Percentiles rank a stretch among this genome's conserved stretches.
Evolutionary conservation across 2,797 vertebrate species (phyloP).

Genomic region (Lagocephalus sceleratus): DNA sequence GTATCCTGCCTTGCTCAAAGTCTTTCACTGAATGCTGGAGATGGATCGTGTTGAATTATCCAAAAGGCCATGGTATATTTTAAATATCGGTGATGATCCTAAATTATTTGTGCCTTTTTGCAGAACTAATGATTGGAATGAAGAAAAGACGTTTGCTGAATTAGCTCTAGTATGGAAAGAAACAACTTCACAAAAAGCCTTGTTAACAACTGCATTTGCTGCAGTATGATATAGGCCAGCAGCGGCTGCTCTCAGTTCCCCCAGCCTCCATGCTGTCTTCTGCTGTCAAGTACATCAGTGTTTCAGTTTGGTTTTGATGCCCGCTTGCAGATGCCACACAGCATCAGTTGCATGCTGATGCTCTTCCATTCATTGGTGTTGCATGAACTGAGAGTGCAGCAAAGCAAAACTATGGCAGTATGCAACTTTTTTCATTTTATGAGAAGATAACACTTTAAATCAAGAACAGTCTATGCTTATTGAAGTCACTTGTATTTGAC

Average conservation of each 20-base stretch:
- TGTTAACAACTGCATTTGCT: no score
- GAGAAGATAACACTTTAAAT: no score
- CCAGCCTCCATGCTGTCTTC: conserved; percentile 16
- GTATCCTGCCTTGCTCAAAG: conserved; percentile 4
- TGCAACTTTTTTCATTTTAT: no score
- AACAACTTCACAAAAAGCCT: no score
- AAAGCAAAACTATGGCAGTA: no score
- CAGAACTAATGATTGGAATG: no score
- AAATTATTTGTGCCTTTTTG: not conserved
- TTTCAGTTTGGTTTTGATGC: conserved; percentile 43
- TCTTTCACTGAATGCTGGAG: conserved; percentile 24
- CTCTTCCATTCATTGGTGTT: conserved; percentile 10
- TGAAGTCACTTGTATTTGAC: no score
- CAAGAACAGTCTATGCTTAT: no score
- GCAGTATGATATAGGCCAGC: no score
- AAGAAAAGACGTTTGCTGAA: no score
- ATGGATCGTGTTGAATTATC: conserved; percentile 49
- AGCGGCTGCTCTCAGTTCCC: not conserved
- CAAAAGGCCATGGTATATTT: conserved; percentile 16
- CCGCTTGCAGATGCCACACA: conserved; percentile 35
- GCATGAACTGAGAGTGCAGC: no score
- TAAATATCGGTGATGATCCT: conserved; percentile 11
- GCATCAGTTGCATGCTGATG: conserved; percentile 53
- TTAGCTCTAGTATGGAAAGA: no score
- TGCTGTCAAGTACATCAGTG: conserved; percentile 35